A percentile compares a stretch with the other conserved stretches of the same genome.
Conservation (phyloP, 2,888 invertebrate species). For the Lasioglossum villosulum region DNA sequence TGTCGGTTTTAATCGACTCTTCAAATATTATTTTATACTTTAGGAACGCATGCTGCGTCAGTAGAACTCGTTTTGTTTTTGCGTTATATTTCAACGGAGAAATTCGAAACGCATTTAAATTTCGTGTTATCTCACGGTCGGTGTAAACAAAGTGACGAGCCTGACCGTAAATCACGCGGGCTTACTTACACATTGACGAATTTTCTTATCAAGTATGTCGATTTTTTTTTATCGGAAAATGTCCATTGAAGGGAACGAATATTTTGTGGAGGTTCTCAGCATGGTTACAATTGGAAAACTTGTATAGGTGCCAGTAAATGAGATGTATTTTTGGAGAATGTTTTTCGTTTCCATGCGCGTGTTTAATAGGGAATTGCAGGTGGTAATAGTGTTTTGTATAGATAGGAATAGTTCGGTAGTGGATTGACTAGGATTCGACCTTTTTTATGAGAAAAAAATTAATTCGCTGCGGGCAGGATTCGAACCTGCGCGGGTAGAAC, state of each 20-base stretch:
- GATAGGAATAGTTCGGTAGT: not conserved
- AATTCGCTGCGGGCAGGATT: conserved; percentile 84
- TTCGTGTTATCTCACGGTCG: not conserved
- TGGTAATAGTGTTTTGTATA: not conserved
- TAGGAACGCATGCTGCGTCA: not conserved
- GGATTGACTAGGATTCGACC: not conserved
- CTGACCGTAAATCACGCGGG: not conserved
- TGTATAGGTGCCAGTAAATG: not conserved
- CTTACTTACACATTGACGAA: not conserved
- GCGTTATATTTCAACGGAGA: not conserved
- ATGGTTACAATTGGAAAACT: not conserved
- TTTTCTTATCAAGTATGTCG: too few species aligned
- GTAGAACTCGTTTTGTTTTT: not conserved
- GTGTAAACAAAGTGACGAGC: not conserved
- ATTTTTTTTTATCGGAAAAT: too few species aligned
- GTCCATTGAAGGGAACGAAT: not conserved
- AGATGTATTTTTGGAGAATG: not conserved
- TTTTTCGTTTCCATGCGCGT: not conserved
- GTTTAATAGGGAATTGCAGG: not conserved
- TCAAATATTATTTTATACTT: not conserved
- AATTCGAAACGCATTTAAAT: not conserved
- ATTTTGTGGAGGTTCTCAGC: not conserved
- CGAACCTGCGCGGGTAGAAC: conserved; percentile 84
- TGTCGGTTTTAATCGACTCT: not conserved
- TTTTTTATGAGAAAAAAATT: conserved; percentile 53